Evolutionary conservation across 2,888 invertebrate genomes (phyloP), one percentile per base, ranked within the genome.

Genomic region (Pyrocoelia pectoralis): DNA sequence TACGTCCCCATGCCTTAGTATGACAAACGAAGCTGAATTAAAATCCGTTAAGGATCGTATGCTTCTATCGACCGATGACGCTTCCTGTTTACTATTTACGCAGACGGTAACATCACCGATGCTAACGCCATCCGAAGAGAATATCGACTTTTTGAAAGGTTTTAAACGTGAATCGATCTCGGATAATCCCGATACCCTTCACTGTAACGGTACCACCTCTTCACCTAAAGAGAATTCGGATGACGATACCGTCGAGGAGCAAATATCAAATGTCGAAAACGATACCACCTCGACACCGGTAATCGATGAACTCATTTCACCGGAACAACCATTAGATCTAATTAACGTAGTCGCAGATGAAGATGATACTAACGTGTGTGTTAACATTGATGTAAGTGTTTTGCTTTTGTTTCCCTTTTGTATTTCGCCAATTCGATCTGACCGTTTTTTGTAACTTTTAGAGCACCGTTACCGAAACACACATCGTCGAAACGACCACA

Each of bases 21-120:
- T 24, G 4, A 72, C 71, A 15, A 43, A 66, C 6, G 61, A 69
- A 4, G 70, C 70, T 9, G 70, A 74, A 12, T 19, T 50, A 1
- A 74, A 72, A 56, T 78, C 78, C 0, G 78, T 74, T 2, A 81
- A 80, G 72, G 79, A 81, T 59, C 68, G 80, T 8, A 81, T 82
- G 81, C 74, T 81, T 10, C 65, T 81, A 29, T 77, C 78, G 10
- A 78, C 80, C 1, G 82, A 82, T 57, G 79, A 78, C 40, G 74
- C 77, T 0, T 77, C 81, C 2, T 79, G 79, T 61, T 65, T 81
- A 19, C 73, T 82, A 5, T 82, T 82, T 65, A 81, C 81, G 0
- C 82, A 82, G 73, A 82, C 82, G 1, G 80, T 82, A 13, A 81
- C 81, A 12, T 80, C 80, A 0, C 82, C 82, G 2, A 81, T 81